phyloP scores from a whole-genome alignment of 2,797 vertebrate genomes.

The Huso huso region DNA sequence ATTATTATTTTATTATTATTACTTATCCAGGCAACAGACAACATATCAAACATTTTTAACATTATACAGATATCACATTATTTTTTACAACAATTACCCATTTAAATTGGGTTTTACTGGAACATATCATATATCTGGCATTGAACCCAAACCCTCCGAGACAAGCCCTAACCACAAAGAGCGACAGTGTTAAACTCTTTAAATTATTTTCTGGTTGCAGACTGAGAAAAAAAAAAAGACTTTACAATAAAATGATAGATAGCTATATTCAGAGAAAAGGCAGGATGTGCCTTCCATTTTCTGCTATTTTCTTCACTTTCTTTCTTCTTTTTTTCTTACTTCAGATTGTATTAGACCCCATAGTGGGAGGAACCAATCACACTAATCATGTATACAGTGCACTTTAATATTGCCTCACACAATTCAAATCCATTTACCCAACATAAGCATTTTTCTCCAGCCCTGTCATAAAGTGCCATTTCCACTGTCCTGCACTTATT shows the following conservation, averaged over 20 bases:
- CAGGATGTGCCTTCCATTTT: constrained; percentile 2
- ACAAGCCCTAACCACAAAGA: no score
- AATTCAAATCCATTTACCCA: constrained; percentile 68
- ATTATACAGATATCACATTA: no score
- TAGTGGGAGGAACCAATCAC: constrained; percentile 47
- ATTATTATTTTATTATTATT: no score
- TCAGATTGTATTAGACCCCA: constrained; percentile 38
- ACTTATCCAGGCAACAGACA: no score
- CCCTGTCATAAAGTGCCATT: constrained; percentile 59
- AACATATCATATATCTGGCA: no score
- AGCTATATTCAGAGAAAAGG: constrained; percentile 2
- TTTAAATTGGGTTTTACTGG: no score
- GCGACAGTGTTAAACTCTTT: no score
- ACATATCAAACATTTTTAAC: no score
- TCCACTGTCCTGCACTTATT: constrained; percentile 56
- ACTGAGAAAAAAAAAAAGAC: constrained; percentile 7
- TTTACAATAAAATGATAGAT: constrained; percentile 16
- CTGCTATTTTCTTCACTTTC: constrained; percentile 5
- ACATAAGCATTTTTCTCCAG: constrained; percentile 60
- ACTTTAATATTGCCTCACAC: constrained; percentile 50
- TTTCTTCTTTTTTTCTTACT: constrained; percentile 17
- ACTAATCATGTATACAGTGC: constrained; percentile 48
- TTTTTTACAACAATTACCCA: no score
- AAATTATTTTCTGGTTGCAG: no score
- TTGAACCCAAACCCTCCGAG: no score